Evolutionary conservation across 2,797 vertebrate genomes (phyloP).

Genomic region (Sitta carolinensis): DNA sequence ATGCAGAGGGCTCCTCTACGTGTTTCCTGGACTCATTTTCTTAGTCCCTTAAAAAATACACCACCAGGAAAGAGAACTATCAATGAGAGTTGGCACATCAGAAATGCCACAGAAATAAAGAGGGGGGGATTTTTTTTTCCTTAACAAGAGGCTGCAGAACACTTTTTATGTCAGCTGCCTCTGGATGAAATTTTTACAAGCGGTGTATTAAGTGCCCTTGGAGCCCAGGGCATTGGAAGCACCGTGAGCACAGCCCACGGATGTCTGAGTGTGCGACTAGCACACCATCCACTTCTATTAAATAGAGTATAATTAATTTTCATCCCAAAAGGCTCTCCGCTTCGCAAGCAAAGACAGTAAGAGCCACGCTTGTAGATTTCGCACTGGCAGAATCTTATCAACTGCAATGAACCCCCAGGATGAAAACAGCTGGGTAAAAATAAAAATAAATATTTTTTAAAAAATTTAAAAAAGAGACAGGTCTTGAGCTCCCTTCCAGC

Average conservation of each 20-base stretch:
- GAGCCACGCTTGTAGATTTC: not conserved
- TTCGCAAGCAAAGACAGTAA: not conserved
- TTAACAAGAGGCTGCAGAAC: not conserved
- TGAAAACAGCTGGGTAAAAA: not conserved
- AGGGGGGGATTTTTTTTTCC: not conserved
- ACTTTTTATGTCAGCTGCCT: not conserved
- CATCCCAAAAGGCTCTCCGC: not conserved
- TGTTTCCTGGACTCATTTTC: not conserved
- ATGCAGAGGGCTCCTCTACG: not conserved
- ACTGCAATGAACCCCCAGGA: not conserved
- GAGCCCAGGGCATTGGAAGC: not conserved
- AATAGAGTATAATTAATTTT: not conserved
- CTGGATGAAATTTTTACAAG: not conserved
- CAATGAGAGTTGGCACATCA: not conserved
- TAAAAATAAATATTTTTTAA: not conserved
- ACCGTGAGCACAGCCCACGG: not conserved
- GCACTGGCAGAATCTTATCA: not conserved
- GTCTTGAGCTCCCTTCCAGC: not conserved
- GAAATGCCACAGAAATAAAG: not conserved
- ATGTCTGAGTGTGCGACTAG: not conserved
- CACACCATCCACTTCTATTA: not conserved
- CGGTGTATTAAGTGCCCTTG: not conserved
- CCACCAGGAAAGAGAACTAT: not conserved
- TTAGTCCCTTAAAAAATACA: not conserved
- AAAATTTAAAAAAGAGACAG: rapidly evolving